Evolutionary conservation across 2,888 invertebrate genomes (phyloP).

Genomic region (Dasysyrphus albostriatus): DNA sequence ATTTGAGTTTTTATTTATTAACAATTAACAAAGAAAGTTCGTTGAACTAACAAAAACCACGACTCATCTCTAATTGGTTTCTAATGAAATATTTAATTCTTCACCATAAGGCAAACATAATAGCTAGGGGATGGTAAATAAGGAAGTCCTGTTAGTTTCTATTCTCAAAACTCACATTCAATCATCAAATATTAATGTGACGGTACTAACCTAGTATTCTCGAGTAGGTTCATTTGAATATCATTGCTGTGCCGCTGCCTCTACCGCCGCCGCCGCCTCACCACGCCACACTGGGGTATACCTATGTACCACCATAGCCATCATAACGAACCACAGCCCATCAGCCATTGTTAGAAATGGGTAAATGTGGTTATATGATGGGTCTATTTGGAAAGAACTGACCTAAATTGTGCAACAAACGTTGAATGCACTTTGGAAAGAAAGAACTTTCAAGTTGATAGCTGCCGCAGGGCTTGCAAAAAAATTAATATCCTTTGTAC

Average conservation of each 20-base stretch:
- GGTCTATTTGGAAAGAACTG: slow-evolving; percentile 65
- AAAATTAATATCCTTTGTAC: slow-evolving; percentile 28
- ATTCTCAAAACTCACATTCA: slow-evolving; percentile 39
- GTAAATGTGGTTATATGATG: slow-evolving; percentile 68
- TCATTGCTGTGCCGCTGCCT: slow-evolving; percentile 9
- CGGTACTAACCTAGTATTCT: slow-evolving; percentile 64
- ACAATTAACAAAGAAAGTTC: slow-evolving; percentile 38
- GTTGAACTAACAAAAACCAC: slow-evolving; percentile 40
- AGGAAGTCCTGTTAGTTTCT: slow-evolving; percentile 24
- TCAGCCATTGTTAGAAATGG: slow-evolving; percentile 50
- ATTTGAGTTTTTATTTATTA: background rate
- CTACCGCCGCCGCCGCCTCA: background rate
- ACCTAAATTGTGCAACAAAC: slow-evolving; percentile 67
- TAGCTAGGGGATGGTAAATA: slow-evolving; percentile 8
- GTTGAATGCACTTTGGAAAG: slow-evolving; percentile 54
- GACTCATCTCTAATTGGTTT: slow-evolving; percentile 9
- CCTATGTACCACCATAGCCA: slow-evolving; percentile 5
- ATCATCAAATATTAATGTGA: slow-evolving; percentile 70
- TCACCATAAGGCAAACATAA: slow-evolving; percentile 1
- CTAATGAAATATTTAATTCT: slow-evolving; percentile 17
- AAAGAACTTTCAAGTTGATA: slow-evolving; percentile 28
- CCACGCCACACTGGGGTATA: slow-evolving; percentile 26
- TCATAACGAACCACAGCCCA: slow-evolving; percentile 3
- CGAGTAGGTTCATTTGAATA: slow-evolving; percentile 64
- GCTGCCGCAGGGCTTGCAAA: slow-evolving; percentile 30